Percentiles rank a stretch among this genome's conserved stretches.
These are phyloP conservation scores for Nemurella pictetii DNA, from an alignment of 2,888 invertebrate species.

Conservation along the genomic window DNA sequence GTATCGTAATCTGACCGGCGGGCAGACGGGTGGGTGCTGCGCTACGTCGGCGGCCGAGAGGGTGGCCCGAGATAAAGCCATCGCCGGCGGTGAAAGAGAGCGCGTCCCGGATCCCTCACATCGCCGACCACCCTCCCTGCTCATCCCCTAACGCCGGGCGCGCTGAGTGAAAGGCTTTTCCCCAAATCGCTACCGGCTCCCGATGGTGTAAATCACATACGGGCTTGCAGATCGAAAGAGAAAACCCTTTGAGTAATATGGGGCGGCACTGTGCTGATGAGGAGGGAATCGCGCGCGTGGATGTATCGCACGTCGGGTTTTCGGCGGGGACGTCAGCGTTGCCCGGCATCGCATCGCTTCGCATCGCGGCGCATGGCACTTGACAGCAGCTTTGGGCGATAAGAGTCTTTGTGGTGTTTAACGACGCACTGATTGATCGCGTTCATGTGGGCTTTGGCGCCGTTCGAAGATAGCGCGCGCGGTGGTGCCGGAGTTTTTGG, in stretches of 20 bases:
- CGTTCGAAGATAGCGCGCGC: not conserved
- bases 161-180: conserved; percentile 20
- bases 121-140: not conserved
- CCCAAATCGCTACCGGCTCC: conserved; percentile 4
- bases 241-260: conserved; percentile 14
- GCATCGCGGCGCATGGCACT: not conserved
- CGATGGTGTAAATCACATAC: conserved; percentile 3
- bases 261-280: not conserved
- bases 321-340: not conserved
- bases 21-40: not conserved
- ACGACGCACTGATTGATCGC: not conserved
- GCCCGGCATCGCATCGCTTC: too few species aligned
- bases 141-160: not conserved
- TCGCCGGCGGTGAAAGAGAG: not conserved
- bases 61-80: not conserved
- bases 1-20: not conserved
- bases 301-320: not conserved
- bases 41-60: not conserved
- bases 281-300: not conserved
- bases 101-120: not conserved
- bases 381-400: not conserved
- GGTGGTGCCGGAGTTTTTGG: not conserved
- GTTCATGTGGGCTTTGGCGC: not conserved
- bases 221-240: conserved; percentile 13
- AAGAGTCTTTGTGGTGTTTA: not conserved